Evolutionary conservation across 2,888 invertebrate genomes (phyloP), one percentile per base, ranked within the genome.

Genomic region (Agrilus cyanescens): DNA sequence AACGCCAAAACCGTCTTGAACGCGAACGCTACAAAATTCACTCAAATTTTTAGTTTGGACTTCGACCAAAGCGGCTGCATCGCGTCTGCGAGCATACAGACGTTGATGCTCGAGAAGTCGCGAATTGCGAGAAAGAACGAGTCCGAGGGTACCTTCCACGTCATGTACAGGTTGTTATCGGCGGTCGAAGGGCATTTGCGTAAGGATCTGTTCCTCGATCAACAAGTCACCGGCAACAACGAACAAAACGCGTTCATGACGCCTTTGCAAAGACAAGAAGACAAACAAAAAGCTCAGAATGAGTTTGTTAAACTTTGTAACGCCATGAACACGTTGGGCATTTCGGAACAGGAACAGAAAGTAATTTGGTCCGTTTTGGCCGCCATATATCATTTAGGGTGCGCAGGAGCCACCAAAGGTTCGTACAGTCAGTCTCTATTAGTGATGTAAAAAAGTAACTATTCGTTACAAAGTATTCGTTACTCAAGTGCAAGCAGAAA

Each of bases 41-140:
- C 93, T 2, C 89, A 91, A 54, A 75, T 95, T n/a, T 82, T 91
- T 53, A 90, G 90, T 42, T 67, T 97, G 52, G 95, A 96, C 65
- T 94, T 94, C 65, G 95, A 96, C 69, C 89, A 93, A 57, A 84
- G 86, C 36, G 94, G 94, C 18, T 82, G 85, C 52, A 79, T 95
- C 41, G 86, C 86, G 3, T 89, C 91, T 1, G 90, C 90, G 0
- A 90, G 90, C 1, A 73, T 94, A 25, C 94, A 95, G 73, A 67
- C 82, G 12, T 66, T 93, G 46, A 70, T 95, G 58, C 74, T 91
- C 38, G 95, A 95, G 62, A 78, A 80, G 52, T 76, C 77, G 18
- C 69, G 87, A 43, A 78, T 87, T 42, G 78, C 78, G 13, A 72
- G 77, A 35, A 73, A 78, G 37, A 70, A 75, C 1, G 83, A 85